Evolutionary conservation across 1,140 invertebrate species (phyloP).

Genomic region (Drosophila carrolli): DNA sequence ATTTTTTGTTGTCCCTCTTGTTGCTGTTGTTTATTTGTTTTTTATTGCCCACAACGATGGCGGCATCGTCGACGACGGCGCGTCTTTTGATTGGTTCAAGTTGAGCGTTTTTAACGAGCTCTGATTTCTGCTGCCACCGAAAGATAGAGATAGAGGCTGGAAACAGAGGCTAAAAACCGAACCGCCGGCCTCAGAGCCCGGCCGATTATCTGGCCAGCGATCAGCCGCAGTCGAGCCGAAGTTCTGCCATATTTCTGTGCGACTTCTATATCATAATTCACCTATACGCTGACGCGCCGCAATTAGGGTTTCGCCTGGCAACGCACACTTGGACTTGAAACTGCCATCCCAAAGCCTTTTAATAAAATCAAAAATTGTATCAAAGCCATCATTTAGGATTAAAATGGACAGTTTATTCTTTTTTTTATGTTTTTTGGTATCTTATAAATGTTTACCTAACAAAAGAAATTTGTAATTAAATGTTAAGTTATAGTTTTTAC

Average conservation of each 20-base stretch:
- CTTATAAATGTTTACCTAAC: too few species aligned
- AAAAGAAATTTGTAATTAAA: not conserved
- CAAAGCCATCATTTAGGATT: too few species aligned
- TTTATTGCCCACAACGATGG: slow-evolving; percentile 62
- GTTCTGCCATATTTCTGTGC: slow-evolving; percentile 49
- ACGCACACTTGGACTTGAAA: slow-evolving; percentile 11
- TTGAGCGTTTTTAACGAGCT: slow-evolving; percentile 78
- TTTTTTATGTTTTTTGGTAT: too few species aligned
- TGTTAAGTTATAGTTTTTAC: too few species aligned
- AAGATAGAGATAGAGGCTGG: slow-evolving; percentile 40
- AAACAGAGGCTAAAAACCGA: slow-evolving; percentile 7
- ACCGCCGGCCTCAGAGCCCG: not conserved
- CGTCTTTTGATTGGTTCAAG: slow-evolving; percentile 82
- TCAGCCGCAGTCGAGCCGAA: slow-evolving; percentile 54
- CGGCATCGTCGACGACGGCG: slow-evolving; percentile 55
- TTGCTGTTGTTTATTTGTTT: slow-evolving; percentile 58
- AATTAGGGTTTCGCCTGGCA: slow-evolving; percentile 53
- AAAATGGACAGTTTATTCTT: too few species aligned
- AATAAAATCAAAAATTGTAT: not conserved
- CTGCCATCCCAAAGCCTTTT: not conserved
- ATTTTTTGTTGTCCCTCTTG: slow-evolving; percentile 42
- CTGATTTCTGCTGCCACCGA: slow-evolving; percentile 66
- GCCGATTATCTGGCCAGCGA: slow-evolving; percentile 62
- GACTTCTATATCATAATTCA: slow-evolving; percentile 82
- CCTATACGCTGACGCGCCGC: slow-evolving; percentile 71